Evolutionary conservation across 2,888 invertebrate species (phyloP).

Genomic region (Pseudococcus viburni): DNA sequence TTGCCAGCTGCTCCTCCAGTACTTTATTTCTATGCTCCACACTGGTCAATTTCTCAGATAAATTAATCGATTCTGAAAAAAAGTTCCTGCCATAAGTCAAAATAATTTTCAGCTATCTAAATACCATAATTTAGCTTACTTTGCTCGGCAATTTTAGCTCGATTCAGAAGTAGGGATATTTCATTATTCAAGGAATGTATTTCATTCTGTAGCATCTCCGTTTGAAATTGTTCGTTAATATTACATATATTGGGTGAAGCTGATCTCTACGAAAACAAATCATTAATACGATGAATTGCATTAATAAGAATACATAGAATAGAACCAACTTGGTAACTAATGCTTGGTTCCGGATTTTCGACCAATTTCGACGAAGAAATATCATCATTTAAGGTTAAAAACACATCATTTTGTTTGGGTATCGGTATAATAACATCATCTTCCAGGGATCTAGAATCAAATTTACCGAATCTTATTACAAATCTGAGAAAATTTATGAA

Average conservation of each 20-base stretch:
- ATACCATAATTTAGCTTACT: neutral
- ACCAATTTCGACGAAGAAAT: neutral
- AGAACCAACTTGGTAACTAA: constrained; percentile 25
- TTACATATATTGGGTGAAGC: neutral
- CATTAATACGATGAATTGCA: neutral
- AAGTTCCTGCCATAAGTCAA: neutral
- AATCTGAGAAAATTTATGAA: neutral
- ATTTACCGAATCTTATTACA: neutral
- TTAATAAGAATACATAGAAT: neutral
- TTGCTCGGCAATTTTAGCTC: constrained; percentile 59
- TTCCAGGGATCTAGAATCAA: neutral
- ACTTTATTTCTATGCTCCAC: constrained; percentile 30
- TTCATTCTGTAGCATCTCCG: constrained; percentile 63
- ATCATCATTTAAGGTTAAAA: neutral
- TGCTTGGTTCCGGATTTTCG: neutral
- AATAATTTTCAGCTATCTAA: neutral
- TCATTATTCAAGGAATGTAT: constrained; percentile 64
- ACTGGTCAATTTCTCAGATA: constrained; percentile 19
- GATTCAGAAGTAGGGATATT: constrained; percentile 60
- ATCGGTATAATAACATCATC: neutral
- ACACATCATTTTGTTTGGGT: constrained; percentile 7
- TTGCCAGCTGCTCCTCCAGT: constrained; percentile 41
- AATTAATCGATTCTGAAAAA: constrained; percentile 7
- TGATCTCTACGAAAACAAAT: neutral
- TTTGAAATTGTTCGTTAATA: constrained; percentile 36